Conservation (phyloP, 2,888 invertebrate genomes). For the Lycophotia porphyrea region DNA sequence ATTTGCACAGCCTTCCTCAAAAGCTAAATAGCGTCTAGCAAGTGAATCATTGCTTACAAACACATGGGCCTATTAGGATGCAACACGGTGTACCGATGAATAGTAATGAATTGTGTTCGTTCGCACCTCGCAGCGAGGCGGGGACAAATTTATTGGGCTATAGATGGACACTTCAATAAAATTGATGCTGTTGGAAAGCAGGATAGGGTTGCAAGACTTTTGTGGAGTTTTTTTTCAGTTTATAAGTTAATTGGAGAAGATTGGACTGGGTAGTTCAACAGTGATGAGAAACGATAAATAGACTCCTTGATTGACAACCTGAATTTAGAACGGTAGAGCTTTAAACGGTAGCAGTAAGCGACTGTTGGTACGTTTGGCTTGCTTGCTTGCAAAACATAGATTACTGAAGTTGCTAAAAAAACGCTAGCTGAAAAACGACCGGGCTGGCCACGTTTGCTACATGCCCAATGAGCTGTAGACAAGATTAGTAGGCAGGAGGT, state of each 20-base stretch:
- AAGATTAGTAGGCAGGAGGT: too few species aligned
- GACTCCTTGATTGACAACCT: not conserved
- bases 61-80: slow-evolving; percentile 65
- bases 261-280: not conserved
- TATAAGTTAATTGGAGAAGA: not conserved
- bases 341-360: not conserved
- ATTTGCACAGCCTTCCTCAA: slow-evolving; percentile 41
- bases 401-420: not conserved
- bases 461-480: not conserved
- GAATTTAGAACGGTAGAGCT: not conserved
- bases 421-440: not conserved
- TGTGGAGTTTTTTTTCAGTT: not conserved
- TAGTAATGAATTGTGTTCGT: slow-evolving; percentile 64
- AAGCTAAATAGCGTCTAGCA: slow-evolving; percentile 44
- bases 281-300: not conserved
- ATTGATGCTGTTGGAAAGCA: slow-evolving; percentile 46
- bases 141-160: slow-evolving; percentile 64
- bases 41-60: slow-evolving; percentile 52
- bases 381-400: not conserved
- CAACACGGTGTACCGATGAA: slow-evolving; percentile 68
- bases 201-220: slow-evolving; percentile 39
- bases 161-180: slow-evolving; percentile 65
- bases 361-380: not conserved
- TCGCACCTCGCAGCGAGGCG: slow-evolving; percentile 63
- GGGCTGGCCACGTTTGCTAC: not conserved